Conservation (phyloP, 2,797 vertebrate species). For the Bufotes viridis region DNA sequence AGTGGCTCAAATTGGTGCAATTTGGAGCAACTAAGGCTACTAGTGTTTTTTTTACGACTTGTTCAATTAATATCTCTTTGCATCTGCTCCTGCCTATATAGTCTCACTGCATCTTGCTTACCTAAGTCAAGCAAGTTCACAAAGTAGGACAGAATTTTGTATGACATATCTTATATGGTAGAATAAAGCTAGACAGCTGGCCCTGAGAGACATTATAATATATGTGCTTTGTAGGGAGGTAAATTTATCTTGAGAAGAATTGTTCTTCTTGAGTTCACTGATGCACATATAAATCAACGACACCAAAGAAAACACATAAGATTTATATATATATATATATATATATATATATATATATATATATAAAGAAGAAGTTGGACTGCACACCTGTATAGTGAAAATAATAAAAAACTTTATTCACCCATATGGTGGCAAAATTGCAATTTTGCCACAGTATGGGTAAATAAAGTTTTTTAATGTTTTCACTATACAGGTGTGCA, state of each 20-base stretch:
- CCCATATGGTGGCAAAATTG: no score
- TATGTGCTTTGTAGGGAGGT: conserved; percentile 38
- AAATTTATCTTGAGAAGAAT: conserved; percentile 50
- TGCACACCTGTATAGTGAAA: no score
- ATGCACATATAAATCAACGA: conserved; percentile 52
- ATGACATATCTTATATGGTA: conserved; percentile 27
- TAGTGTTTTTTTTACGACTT: no score
- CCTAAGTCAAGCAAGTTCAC: conserved; percentile 15
- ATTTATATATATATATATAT: conserved; percentile 9
- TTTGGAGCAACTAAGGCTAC: no score
- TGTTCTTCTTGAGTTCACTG: conserved; percentile 36
- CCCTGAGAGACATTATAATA: conserved; percentile 40
- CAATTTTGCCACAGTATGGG: no score
- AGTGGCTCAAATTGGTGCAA: no score
- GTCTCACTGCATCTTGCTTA: not conserved
- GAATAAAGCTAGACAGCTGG: conserved; percentile 30
- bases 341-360: not conserved
- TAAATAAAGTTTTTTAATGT: no score
- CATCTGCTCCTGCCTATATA: not conserved
- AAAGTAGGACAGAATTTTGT: conserved; percentile 45
- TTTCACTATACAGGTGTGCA: no score
- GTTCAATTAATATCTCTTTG: conserved; percentile 26
- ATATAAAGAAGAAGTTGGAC: no score
- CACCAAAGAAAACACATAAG: conserved; percentile 19
- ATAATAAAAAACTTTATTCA: no score